Evolutionary conservation across 1,140 invertebrate species (phyloP).

Genomic region (Harlomillsia oculata): DNA sequence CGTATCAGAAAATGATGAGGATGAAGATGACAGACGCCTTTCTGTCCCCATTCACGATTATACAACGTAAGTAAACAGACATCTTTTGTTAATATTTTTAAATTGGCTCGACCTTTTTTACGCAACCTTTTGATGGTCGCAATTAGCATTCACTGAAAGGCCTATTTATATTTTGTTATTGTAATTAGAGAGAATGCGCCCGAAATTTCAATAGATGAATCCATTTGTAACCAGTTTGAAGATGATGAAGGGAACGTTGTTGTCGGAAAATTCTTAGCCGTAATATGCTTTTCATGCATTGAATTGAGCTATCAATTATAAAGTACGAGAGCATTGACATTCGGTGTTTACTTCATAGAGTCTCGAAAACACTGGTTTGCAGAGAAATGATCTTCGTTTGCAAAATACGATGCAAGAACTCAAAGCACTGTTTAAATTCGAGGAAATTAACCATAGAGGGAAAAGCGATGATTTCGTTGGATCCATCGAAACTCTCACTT

Average conservation of each 20-base stretch:
- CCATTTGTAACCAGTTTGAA: slow-evolving; percentile 81
- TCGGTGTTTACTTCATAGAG: slow-evolving; percentile 50
- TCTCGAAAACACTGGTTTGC: slow-evolving; percentile 68
- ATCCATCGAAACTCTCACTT: slow-evolving; percentile 66
- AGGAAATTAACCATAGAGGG: background rate
- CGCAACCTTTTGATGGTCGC: background rate
- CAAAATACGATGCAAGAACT: slow-evolving; percentile 74
- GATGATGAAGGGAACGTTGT: slow-evolving; percentile 59
- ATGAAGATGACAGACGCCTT: background rate
- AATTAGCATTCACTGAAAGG: too few relatives aligned
- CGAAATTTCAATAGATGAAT: slow-evolving; percentile 48
- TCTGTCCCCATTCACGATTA: background rate
- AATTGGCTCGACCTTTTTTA: background rate
- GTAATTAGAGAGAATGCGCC: background rate
- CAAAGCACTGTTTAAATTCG: slow-evolving; percentile 59
- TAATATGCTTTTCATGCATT: slow-evolving; percentile 41
- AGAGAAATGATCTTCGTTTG: slow-evolving; percentile 73
- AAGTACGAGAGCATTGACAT: background rate
- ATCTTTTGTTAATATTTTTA: background rate
- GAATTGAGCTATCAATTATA: background rate
- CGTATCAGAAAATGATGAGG: background rate
- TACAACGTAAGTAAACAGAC: background rate
- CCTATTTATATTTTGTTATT: background rate
- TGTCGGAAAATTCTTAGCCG: slow-evolving; percentile 70
- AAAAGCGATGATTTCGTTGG: slow-evolving; percentile 34